Conservation (phyloP, 2,888 invertebrate genomes). For the Cephus pygmeus region DNA sequence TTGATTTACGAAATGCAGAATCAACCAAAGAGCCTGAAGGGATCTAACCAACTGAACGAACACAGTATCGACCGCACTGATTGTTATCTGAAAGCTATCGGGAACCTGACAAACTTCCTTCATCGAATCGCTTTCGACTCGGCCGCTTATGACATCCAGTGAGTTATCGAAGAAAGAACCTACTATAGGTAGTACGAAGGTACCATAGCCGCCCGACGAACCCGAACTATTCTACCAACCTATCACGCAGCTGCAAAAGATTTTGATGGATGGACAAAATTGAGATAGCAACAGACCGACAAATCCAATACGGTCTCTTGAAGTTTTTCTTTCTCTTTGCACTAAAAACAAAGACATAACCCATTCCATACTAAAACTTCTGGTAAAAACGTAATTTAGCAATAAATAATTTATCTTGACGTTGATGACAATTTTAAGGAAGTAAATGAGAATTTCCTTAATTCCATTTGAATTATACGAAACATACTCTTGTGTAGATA, state of each 20-base stretch:
- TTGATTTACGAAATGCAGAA: neutral
- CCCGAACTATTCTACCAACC: neutral
- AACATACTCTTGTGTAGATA: too few species aligned
- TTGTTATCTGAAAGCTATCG: neutral
- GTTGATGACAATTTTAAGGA: too few species aligned
- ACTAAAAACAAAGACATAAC: too few species aligned
- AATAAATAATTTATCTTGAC: too few species aligned
- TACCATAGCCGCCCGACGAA: neutral
- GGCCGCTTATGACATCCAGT: neutral
- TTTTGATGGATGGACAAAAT: neutral
- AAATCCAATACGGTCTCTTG: neutral
- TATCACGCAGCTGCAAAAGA: neutral
- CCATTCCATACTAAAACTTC: too few species aligned
- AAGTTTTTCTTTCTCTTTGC: too few species aligned
- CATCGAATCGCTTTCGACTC: conserved; percentile 2
- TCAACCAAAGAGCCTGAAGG: neutral
- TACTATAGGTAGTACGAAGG: neutral
- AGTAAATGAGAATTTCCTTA: too few species aligned
- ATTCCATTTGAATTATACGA: too few species aligned
- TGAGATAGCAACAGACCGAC: neutral
- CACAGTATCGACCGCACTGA: neutral
- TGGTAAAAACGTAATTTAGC: too few species aligned
- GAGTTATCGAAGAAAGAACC: conserved; percentile 11
- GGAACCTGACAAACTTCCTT: conserved; percentile 6
- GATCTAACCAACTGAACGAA: neutral